These are phyloP conservation scores for Antennarius striatus DNA, from an alignment of 2,113 vertebrate species.

Conservation along the genomic window DNA sequence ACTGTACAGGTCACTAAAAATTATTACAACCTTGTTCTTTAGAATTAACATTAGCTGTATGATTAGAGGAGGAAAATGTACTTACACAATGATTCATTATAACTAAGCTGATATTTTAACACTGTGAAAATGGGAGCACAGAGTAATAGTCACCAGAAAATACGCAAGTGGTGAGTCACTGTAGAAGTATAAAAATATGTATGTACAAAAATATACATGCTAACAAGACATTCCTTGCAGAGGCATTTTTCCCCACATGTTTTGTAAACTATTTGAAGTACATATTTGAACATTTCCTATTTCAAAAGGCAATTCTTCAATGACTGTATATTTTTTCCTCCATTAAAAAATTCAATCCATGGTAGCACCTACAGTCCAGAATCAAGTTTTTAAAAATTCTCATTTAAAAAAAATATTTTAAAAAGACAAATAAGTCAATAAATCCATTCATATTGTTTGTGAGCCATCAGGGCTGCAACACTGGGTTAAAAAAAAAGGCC, in stretches of 20 bases:
- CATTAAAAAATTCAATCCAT: conserved; percentile 7
- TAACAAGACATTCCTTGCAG: conserved; percentile 45
- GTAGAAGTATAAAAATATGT: conserved; percentile 62
- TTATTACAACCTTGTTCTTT: conserved; percentile 46
- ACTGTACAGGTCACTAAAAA: conserved; percentile 58
- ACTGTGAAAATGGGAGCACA: conserved; percentile 27
- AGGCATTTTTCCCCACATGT: conserved; percentile 13
- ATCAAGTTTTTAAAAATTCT: conserved; percentile 9
- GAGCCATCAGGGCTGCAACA: conserved; percentile 11
- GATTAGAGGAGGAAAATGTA: conserved; percentile 40
- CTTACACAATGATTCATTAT: conserved; percentile 42
- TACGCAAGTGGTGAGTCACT: conserved; percentile 21
- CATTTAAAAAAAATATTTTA: conserved; percentile 9
- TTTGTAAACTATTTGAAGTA: conserved; percentile 43
- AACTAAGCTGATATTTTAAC: conserved; percentile 43
- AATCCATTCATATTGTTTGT: conserved; percentile 14
- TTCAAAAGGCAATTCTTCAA: conserved; percentile 36
- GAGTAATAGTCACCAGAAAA: conserved; percentile 12
- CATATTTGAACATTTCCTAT: conserved; percentile 22
- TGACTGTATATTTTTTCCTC: conserved; percentile 27
- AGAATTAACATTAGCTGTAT: conserved; percentile 64
- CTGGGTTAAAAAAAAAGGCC: conserved; percentile 22
- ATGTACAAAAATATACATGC: conserved; percentile 79
- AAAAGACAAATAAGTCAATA: conserved; percentile 35
- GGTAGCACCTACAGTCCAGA: conserved; percentile 37